Conservation (phyloP, 2,113 vertebrate species). For the Collichthys lucidus region DNA sequence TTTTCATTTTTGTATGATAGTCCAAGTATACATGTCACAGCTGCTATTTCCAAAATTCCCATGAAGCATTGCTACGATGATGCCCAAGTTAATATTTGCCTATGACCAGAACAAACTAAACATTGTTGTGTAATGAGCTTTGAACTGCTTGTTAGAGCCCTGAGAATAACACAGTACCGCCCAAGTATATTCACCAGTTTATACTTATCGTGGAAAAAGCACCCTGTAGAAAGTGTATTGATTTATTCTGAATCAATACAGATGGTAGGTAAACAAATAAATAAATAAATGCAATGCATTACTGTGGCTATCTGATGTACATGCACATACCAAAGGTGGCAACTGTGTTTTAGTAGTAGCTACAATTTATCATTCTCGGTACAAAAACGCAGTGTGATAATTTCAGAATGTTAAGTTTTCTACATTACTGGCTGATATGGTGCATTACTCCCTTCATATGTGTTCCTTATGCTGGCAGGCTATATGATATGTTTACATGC, state of each 20-base stretch:
- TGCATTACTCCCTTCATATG: not conserved
- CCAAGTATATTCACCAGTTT: not conserved
- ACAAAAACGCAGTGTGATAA: not conserved
- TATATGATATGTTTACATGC: not conserved
- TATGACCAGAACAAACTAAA: not conserved
- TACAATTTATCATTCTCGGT: not conserved
- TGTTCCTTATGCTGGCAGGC: not conserved
- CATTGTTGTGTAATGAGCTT: conserved; percentile 14
- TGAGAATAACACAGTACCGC: not conserved
- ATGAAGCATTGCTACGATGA: not conserved
- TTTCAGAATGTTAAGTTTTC: not conserved
- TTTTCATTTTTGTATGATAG: not conserved
- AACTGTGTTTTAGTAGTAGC: not conserved
- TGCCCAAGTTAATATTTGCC: not conserved
- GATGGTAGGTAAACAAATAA: not conserved
- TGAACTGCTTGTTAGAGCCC: conserved; percentile 7
- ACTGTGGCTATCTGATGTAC: not conserved
- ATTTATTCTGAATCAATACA: not conserved
- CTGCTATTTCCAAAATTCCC: not conserved
- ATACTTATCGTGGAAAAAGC: not conserved
- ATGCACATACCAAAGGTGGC: not conserved
- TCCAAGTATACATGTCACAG: not conserved
- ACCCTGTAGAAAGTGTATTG: not conserved
- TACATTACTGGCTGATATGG: not conserved
- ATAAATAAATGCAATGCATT: not conserved